These are phyloP conservation scores for Heliconius hewitsoni DNA, from an alignment of 1,140 invertebrate genomes.

Conservation along the genomic window DNA sequence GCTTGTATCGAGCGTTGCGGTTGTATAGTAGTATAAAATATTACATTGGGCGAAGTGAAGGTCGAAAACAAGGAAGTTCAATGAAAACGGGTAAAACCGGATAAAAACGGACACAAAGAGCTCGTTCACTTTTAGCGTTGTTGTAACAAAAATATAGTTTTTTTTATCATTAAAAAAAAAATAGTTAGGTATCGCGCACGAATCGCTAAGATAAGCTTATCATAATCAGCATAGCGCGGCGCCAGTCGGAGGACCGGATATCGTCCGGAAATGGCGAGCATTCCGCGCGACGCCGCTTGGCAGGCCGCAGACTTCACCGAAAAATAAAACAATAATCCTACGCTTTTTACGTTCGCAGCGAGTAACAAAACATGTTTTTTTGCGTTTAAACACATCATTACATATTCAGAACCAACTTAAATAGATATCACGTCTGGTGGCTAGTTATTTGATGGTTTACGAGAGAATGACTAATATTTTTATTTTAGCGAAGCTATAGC, in stretches of 20 bases:
- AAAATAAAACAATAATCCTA: constrained; percentile 42
- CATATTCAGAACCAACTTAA: constrained; percentile 33
- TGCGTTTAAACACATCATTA: constrained; percentile 32
- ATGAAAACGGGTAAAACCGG: constrained; percentile 43
- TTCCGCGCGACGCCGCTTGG: constrained; percentile 68
- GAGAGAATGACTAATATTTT: constrained; percentile 4
- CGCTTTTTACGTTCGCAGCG: constrained; percentile 29
- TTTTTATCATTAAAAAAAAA: neutral
- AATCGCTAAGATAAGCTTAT: constrained; percentile 47
- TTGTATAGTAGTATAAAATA: neutral
- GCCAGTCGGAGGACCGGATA: constrained; percentile 65
- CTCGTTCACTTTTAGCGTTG: constrained; percentile 5
- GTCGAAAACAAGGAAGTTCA: constrained; percentile 42
- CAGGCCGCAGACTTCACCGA: constrained; percentile 66
- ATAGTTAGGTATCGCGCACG: constrained; percentile 10
- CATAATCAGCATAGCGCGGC: constrained; percentile 53
- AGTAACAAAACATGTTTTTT: constrained; percentile 42
- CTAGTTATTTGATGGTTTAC: constrained; percentile 23
- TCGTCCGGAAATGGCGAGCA: constrained; percentile 78
- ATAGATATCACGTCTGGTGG: constrained; percentile 25
- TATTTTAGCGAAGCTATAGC: neutral
- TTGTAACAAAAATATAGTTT: constrained; percentile 13
- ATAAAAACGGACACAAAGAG: constrained; percentile 40
- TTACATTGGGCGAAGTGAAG: constrained; percentile 40
- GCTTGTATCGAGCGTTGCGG: neutral